Conservation (phyloP, 2,797 vertebrate genomes). For the Sarcophilus harrisii region DNA sequence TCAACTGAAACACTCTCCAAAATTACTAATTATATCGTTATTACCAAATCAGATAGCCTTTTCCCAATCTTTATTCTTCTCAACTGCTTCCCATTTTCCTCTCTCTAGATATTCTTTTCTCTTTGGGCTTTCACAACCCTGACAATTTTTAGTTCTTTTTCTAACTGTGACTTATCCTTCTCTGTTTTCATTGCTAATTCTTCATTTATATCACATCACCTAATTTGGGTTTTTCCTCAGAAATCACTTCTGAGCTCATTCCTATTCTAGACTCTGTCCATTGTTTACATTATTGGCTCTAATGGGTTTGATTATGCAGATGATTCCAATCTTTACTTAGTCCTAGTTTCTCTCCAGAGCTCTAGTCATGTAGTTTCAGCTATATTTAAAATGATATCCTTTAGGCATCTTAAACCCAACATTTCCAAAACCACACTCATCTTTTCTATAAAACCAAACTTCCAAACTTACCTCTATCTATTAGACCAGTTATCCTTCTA, state of each 20-base stretch:
- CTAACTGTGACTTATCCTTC: neutral
- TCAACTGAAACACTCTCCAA: neutral
- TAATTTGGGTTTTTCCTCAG: neutral
- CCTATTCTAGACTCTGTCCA: neutral
- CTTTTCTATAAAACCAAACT: neutral
- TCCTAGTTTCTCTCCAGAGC: neutral
- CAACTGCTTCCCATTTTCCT: neutral
- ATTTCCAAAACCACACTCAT: neutral
- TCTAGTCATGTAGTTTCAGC: neutral
- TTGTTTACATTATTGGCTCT: neutral
- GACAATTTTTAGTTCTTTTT: neutral
- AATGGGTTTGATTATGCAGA: neutral
- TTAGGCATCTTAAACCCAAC: neutral
- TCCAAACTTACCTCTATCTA: neutral
- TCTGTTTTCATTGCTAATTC: neutral
- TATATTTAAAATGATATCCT: neutral
- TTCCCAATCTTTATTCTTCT: neutral
- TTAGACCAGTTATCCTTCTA: neutral
- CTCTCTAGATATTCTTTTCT: neutral
- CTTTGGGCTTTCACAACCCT: neutral
- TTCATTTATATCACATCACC: neutral
- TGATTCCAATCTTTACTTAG: neutral
- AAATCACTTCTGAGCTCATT: neutral
- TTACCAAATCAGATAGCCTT: neutral
- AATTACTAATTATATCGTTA: neutral